These are phyloP conservation scores for Xestia xanthographa DNA, from an alignment of 2,888 invertebrate species.

Conservation along the genomic window DNA sequence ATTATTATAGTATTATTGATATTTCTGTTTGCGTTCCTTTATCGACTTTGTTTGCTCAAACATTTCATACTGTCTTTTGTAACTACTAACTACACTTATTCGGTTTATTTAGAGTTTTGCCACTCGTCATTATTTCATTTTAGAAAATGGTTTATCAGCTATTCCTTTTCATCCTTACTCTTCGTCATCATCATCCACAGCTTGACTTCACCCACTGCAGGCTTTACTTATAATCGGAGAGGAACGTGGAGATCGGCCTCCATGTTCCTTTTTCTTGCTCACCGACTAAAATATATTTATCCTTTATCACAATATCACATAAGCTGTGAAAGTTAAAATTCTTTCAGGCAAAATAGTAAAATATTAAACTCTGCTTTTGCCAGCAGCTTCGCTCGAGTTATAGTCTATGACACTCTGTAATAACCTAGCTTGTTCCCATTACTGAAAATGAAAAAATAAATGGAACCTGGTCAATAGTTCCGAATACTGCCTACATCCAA, in stretches of 20 bases:
- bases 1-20: constrained; percentile 3
- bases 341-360: neutral
- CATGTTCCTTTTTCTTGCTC: neutral
- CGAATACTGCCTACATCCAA: neutral
- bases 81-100: neutral
- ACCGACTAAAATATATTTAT: neutral
- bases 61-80: neutral
- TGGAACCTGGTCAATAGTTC: neutral
- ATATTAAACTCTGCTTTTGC: neutral
- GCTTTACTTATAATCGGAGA: neutral
- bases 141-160: neutral
- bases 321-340: neutral
- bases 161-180: neutral
- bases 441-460: too few relatives aligned
- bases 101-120: neutral
- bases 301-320: neutral
- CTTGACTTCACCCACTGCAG: neutral
- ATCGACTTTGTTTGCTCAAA: constrained; percentile 16
- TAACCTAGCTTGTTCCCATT: neutral
- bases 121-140: neutral
- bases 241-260: neutral
- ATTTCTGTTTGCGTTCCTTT: constrained; percentile 18
- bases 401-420: neutral
- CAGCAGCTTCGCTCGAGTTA: neutral
- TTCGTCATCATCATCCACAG: neutral